Conservation (phyloP, 2,888 invertebrate species). For the Pseudolycoriella hygida region DNA sequence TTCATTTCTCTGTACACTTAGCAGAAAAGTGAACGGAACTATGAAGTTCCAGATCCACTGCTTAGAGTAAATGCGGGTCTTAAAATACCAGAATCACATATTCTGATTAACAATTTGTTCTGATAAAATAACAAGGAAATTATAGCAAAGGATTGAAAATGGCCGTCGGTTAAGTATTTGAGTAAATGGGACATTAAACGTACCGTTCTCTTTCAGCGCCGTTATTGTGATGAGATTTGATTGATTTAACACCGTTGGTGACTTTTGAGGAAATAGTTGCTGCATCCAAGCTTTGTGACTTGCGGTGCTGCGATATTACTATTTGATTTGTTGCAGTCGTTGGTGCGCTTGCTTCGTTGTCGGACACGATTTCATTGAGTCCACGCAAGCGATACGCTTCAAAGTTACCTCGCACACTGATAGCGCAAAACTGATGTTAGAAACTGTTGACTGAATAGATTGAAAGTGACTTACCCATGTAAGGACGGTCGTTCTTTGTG, state of each 20-base stretch:
- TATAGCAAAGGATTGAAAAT: no score
- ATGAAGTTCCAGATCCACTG: no score
- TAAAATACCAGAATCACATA: no score
- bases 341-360: slow-evolving; percentile 2
- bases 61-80: no score
- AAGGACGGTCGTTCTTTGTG: slow-evolving; percentile 37
- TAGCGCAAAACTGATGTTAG: slow-evolving; percentile 12
- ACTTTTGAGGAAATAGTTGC: slow-evolving; percentile 25
- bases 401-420: slow-evolving; percentile 14
- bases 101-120: no score
- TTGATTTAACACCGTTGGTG: slow-evolving; percentile 10
- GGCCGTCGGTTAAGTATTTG: no score
- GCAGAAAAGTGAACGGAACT: no score
- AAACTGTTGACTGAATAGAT: background rate
- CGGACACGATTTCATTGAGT: background rate
- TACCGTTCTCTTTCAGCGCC: slow-evolving; percentile 18
- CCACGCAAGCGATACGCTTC: background rate
- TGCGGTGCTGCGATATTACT: slow-evolving; percentile 36
- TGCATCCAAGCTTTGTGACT: slow-evolving; percentile 71
- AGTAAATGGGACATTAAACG: no score
- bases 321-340: slow-evolving; percentile 8
- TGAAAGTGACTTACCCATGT: slow-evolving; percentile 16
- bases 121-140: no score
- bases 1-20: no score
- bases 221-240: slow-evolving; percentile 11